Base-by-base conservation (phyloP, 1,140 invertebrate species). In the Cheumatopsyche charites region DNA sequence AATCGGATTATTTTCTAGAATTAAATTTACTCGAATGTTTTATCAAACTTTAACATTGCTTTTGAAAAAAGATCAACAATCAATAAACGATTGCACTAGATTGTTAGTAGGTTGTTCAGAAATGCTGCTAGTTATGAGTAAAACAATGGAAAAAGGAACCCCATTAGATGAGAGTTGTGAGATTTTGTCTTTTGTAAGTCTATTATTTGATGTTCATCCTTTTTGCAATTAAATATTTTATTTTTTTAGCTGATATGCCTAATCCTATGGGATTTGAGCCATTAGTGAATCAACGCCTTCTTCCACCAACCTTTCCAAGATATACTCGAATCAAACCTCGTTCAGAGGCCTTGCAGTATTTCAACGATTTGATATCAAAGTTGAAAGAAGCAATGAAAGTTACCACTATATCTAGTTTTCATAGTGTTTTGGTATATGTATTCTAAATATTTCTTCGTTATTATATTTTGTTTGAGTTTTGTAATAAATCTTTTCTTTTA, bases 231-330 rank as follows among this genome's bases (percentile, higher is more conserved):
- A 61, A 13, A 62, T 67, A 63, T 62, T 25, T 73, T 12, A 67
- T 74, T 68, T 69, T 79, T 79, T 3, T 75, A 88, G 86, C 85
- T 13, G 87, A 87, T 62, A 82, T 83, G 11, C 87, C 86, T 3
- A 88, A 88, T 76, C 85, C 87, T 0, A 89, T 96, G 86, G 96
- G 96, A 0, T 98, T 98, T 85, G 95, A 98, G 79, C 95, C 96
- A 19, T 89, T 96, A 80, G 92, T 97, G 41, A 98, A 98, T 84
- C 96, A 98, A 83, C 89, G 96, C 74, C 86, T 98, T 29, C 84
- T 98, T 26, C 97, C 97, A 43, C 96, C 97, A 0, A 98, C 97
- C n/a, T 99, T 99, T 87, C 97, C 97, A 9, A 87, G 97, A 1
- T 98, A 97, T 82, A 96, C 96, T 0, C 92, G 94, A 82, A 97